A percentile compares a stretch with the other conserved stretches of the same genome.
phyloP scores from a whole-genome alignment of 2,113 vertebrate genomes.

The Atherinomorus stipes region DNA sequence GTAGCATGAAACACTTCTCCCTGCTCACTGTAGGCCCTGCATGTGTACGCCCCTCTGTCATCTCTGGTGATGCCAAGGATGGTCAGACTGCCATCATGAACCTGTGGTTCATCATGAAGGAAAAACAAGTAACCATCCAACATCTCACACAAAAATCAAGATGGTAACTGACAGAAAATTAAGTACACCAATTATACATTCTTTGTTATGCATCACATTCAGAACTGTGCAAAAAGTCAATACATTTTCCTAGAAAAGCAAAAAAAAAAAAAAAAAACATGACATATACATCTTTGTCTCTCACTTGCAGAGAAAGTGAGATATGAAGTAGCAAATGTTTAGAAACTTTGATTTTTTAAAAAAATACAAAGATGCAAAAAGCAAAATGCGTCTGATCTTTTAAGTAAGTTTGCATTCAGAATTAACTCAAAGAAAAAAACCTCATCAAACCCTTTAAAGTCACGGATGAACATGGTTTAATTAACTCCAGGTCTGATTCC shows the following conservation, averaged over 20 bases:
- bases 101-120: constrained; percentile 62
- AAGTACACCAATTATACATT: neutral
- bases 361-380: neutral
- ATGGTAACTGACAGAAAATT: no score
- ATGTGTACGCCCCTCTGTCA: constrained; percentile 96
- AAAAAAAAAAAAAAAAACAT: neutral
- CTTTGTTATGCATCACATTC: neutral
- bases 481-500: constrained; percentile 50
- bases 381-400: neutral
- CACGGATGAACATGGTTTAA: constrained; percentile 45
- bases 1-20: constrained; percentile 97
- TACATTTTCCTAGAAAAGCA: neutral
- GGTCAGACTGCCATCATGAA: constrained; percentile 94
- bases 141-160: neutral
- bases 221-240: neutral
- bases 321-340: no score
- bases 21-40: constrained; percentile 96
- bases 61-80: constrained; percentile 90
- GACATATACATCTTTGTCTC: neutral
- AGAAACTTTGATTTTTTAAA: neutral
- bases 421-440: constrained; percentile 11
- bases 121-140: neutral
- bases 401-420: neutral
- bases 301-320: neutral
- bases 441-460: constrained; percentile 24